Conservation (phyloP, 2,113 vertebrate species). For the Arenaria interpres region DNA sequence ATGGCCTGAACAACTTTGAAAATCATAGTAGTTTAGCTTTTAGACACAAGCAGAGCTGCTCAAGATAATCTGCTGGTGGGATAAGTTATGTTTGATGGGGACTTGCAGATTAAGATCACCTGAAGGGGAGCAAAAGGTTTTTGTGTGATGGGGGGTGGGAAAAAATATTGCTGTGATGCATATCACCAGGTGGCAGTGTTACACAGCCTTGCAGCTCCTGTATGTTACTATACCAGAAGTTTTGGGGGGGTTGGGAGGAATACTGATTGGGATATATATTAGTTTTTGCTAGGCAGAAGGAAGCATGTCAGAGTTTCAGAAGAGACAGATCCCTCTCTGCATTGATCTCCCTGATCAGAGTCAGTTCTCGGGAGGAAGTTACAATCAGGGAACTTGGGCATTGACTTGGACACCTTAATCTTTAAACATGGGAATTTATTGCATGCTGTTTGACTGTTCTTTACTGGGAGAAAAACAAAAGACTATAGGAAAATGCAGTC, state of each 20-base stretch:
- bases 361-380: neutral
- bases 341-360: neutral
- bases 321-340: neutral
- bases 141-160: neutral
- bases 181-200: slow-evolving; percentile 60
- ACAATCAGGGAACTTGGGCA: neutral
- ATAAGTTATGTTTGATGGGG: neutral
- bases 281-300: neutral
- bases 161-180: neutral
- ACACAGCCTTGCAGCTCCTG: neutral
- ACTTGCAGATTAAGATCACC: neutral
- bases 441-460: neutral
- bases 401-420: neutral
- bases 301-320: neutral
- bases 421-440: neutral
- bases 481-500: neutral
- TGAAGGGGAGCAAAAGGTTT: neutral
- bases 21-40: neutral
- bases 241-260: neutral
- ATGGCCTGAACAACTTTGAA: neutral
- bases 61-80: neutral
- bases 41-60: neutral
- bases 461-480: neutral
- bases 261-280: neutral
- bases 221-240: accelerated